Evolutionary conservation across 2,113 vertebrate species (phyloP), one percentile per base, ranked within the genome.

Genomic region (Orientallactaga bullata): DNA sequence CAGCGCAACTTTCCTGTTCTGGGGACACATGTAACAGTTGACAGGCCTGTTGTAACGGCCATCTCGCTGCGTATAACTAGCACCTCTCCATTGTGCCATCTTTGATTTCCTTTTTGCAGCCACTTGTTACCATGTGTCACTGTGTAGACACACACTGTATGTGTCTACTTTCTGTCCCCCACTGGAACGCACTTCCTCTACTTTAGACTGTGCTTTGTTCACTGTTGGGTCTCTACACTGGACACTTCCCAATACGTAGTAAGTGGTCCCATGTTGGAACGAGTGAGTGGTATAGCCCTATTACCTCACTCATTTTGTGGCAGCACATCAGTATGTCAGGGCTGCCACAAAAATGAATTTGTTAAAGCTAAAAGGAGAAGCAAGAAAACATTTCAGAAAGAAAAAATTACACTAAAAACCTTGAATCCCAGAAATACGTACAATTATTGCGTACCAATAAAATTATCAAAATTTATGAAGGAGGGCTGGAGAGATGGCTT

Each of bases 381-480:
- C 32, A 42, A 55, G n/a, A 83, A 92, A 89, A 87, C 5, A 61
- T 51, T 55, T 80, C 6, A 55, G 72, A 84, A 85, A 37, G 65
- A 58, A 76, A 80, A 90, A 68, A 68, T 55, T 73, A 74, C 9
- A 42, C 13, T 32, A 35, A 7, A 92, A 88, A 39, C 28, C 18
- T 84, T 58, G 55, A 15, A 71, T 63, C 74, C 47, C 63, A 47
- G 51, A 74, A 30, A 39, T n/a, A 28, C 60, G 24, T 13, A 85
- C 32, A 51, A 55, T 68, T 66, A 58, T 73, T 55, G 13, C 68
- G 8, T 69, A 24, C 69, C 66, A 69, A 24, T 71, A 69, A 85
- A n/a, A 71, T 51, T 32, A 65, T 18, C 2, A 68, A 32, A 68
- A 68, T 63, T 24, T 55, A 13, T 55, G 55, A 55, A 21, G 60